phyloP scores from a whole-genome alignment of 2,113 vertebrate species.

The Pygoscelis adeliae region DNA sequence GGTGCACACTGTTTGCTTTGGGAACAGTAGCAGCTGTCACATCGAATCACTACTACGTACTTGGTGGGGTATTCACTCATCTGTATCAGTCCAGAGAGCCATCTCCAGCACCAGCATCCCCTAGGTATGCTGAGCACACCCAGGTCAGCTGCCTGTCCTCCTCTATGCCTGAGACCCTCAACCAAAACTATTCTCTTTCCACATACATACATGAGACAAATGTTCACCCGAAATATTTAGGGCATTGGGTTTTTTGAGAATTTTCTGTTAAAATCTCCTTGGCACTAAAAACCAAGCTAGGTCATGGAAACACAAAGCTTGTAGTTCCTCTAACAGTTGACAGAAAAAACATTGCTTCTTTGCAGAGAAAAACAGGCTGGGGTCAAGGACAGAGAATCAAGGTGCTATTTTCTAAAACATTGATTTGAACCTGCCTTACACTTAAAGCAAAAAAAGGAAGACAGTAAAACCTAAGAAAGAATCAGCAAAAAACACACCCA shows the following conservation, averaged over 20 bases:
- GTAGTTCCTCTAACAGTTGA: background rate
- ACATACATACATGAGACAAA: background rate
- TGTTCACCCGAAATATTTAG: background rate
- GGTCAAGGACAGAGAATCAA: slow-evolving; percentile 23
- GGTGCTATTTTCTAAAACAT: slow-evolving; percentile 15
- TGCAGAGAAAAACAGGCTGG: background rate
- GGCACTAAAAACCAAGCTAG: background rate
- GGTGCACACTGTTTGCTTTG: background rate
- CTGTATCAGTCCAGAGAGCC: background rate
- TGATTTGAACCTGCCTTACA: slow-evolving; percentile 10
- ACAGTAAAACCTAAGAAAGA: background rate
- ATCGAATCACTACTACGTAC: background rate
- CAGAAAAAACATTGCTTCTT: background rate
- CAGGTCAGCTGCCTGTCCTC: background rate
- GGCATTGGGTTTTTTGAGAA: background rate
- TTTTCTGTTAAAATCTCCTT: background rate
- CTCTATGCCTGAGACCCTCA: background rate
- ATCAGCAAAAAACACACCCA: background rate
- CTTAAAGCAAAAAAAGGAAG: slow-evolving; percentile 7
- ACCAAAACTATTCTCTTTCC: background rate
- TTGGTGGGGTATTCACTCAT: background rate
- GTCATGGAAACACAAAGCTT: background rate
- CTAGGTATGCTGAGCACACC: background rate
- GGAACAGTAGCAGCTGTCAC: background rate
- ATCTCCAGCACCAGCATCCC: background rate